A percentile compares a stretch with the other conserved stretches of the same genome.
Evolutionary conservation across 2,888 invertebrate genomes (phyloP).

Genomic region (Morpho achilles): DNA sequence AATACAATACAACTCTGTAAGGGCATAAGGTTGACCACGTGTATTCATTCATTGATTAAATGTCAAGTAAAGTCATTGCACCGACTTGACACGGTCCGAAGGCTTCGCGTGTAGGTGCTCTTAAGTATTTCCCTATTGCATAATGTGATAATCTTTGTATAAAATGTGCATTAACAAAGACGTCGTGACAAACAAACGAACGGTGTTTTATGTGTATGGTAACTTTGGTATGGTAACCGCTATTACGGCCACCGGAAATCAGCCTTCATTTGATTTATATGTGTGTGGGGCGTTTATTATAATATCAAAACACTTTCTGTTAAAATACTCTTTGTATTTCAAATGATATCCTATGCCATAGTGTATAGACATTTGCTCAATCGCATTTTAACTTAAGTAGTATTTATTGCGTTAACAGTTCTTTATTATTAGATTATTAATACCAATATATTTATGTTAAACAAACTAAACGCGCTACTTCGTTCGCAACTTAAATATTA

Average conservation of each 20-base stretch:
- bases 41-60: conserved; percentile 26
- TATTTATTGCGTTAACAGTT: no score
- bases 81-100: conserved; percentile 31
- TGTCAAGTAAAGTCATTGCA: conserved; percentile 28
- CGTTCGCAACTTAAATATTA: no score
- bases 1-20: conserved; percentile 7
- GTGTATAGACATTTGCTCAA: no score
- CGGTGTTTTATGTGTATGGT: conserved; percentile 34
- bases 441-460: no score
- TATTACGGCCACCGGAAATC: conserved; percentile 53
- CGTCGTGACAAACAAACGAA: conserved; percentile 27
- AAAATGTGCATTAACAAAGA: conserved; percentile 18
- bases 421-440: no score
- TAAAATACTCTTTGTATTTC: neutral
- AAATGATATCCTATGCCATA: no score
- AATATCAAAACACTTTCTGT: conserved; percentile 26
- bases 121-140: conserved; percentile 32
- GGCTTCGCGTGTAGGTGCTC: conserved; percentile 29
- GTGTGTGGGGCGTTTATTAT: conserved; percentile 46
- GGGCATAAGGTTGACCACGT: conserved; percentile 13
- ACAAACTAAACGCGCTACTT: no score
- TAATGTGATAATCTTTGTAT: conserved; percentile 28
- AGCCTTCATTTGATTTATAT: conserved; percentile 38
- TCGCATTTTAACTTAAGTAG: no score
- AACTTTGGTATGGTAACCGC: conserved; percentile 27